phyloP scores from a whole-genome alignment of 2,113 vertebrate genomes.

The Heterocephalus glaber region DNA sequence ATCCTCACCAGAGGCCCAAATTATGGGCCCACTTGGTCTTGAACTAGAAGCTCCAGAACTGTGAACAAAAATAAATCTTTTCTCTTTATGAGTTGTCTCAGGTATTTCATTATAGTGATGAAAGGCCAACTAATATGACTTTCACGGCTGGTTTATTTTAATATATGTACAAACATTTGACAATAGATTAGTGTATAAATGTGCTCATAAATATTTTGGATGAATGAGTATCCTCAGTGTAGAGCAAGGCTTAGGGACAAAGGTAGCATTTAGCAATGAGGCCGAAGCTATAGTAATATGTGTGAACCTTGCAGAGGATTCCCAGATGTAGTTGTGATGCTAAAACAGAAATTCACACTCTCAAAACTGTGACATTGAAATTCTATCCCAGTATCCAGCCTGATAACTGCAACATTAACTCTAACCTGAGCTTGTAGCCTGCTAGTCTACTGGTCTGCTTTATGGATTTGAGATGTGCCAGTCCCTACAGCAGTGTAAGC shows the following conservation, averaged over 20 bases:
- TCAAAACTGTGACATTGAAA: not conserved
- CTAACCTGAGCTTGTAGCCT: not conserved
- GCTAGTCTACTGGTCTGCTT: not conserved
- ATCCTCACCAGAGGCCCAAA: not conserved
- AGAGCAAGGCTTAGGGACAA: not conserved
- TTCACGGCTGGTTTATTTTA: not conserved
- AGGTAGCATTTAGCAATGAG: not conserved
- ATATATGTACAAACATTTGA: not conserved
- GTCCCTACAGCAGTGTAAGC: not conserved
- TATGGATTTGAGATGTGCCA: not conserved
- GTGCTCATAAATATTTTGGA: not conserved
- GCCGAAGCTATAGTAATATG: not conserved
- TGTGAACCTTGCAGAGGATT: not conserved
- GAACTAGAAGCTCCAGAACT: not conserved
- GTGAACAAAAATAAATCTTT: not conserved
- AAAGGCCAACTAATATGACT: not conserved
- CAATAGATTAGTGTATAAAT: not conserved
- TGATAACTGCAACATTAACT: not conserved
- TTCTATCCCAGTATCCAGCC: not conserved
- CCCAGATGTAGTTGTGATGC: not conserved
- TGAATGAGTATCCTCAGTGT: not conserved
- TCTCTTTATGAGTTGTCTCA: not conserved
- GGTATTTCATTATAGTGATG: not conserved
- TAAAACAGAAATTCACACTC: not conserved
- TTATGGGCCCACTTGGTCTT: not conserved